A percentile compares a stretch with the other conserved stretches of the same genome.
Conservation (phyloP, 2,797 vertebrate genomes). For the Ceryle rudis region DNA sequence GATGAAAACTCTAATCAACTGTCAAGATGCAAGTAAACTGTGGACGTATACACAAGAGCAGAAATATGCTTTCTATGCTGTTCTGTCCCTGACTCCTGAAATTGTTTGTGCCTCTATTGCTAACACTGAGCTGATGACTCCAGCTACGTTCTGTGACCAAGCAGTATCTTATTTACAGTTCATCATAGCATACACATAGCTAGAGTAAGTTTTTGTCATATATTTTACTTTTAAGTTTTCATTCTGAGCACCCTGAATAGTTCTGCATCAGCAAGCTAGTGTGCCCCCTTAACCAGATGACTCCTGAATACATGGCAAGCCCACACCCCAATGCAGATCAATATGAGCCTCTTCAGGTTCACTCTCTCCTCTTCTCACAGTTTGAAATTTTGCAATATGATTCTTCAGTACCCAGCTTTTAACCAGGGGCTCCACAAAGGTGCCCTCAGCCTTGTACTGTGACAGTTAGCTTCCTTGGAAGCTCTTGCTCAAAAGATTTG, state of each 20-base stretch:
- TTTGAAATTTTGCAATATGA: background rate
- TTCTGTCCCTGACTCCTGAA: background rate
- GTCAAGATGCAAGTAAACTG: background rate
- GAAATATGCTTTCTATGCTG: background rate
- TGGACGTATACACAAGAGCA: background rate
- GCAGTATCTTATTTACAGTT: background rate
- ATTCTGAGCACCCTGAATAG: background rate
- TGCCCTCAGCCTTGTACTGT: fast-evolving
- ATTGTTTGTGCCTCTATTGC: background rate
- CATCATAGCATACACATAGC: fast-evolving
- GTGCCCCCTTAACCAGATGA: background rate
- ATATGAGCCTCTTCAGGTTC: background rate
- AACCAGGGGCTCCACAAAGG: background rate
- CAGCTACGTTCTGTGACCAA: background rate
- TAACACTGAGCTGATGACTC: background rate
- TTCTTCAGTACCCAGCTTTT: background rate
- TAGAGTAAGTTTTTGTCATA: background rate
- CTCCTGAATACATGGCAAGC: background rate
- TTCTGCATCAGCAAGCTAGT: background rate
- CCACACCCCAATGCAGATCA: background rate
- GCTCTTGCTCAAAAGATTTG: background rate
- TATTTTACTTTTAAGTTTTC: background rate
- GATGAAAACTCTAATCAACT: background rate
- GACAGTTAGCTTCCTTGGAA: background rate
- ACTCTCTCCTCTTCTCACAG: background rate